Conservation (phyloP, 2,113 vertebrate species). For the Platichthys stellatus region DNA sequence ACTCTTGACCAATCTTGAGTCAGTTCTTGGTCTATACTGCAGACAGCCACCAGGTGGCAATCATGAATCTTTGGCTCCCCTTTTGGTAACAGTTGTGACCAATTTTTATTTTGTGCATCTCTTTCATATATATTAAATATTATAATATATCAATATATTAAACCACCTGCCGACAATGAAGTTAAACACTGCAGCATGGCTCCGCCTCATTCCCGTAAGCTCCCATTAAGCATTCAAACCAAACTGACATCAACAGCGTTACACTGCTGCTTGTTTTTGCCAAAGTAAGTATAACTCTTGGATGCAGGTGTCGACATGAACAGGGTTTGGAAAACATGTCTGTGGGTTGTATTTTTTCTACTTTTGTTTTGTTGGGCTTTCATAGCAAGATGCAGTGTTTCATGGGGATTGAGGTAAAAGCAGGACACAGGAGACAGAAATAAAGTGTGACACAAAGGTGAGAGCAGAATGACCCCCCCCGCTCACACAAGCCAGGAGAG, state of each 20-base stretch:
- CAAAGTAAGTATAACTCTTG: constrained; percentile 48
- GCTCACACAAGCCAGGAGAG: background rate
- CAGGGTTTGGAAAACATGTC: constrained; percentile 43
- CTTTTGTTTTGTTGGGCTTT: constrained; percentile 37
- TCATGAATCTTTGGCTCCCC: no score
- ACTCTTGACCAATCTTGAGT: no score
- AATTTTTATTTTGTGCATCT: no score
- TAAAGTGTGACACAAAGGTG: constrained; percentile 30
- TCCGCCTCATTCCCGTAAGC: constrained; percentile 14
- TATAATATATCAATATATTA: constrained; percentile 26
- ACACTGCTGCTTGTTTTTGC: constrained; percentile 8
- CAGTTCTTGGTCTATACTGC: no score
- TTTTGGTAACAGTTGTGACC: no score
- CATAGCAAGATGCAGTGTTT: constrained; percentile 6
- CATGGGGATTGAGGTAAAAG: constrained; percentile 23
- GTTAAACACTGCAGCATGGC: background rate
- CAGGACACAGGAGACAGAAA: constrained; percentile 16
- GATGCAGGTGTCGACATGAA: constrained; percentile 34
- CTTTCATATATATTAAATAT: background rate
- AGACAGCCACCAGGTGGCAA: no score
- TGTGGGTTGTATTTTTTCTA: constrained; percentile 7
- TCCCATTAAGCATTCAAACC: constrained; percentile 10
- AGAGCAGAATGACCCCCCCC: background rate
- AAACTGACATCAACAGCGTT: constrained; percentile 6
- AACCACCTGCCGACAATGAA: constrained; percentile 21